Conservation (phyloP, 2,113 vertebrate species). For the Poeciliopsis prolifica region DNA sequence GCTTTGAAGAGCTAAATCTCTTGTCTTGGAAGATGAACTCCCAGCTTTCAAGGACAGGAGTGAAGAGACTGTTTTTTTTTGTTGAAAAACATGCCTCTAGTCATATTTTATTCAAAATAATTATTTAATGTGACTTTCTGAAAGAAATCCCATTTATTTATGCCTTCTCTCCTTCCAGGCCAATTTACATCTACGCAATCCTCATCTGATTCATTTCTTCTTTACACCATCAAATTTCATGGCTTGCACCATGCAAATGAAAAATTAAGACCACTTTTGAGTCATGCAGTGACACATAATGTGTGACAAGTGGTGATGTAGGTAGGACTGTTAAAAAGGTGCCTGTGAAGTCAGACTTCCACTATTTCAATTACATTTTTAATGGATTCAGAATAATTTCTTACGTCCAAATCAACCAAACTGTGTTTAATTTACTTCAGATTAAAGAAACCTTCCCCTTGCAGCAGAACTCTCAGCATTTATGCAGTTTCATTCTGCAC, state of each 20-base stretch:
- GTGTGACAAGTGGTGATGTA: conserved; percentile 22
- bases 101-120: neutral
- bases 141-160: neutral
- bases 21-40: neutral
- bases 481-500: neutral
- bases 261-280: conserved; percentile 12
- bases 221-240: conserved; percentile 18
- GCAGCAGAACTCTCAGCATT: neutral
- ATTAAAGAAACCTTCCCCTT: neutral
- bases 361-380: neutral
- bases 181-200: neutral
- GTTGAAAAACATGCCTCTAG: neutral
- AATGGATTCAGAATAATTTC: neutral
- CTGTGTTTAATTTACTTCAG: neutral
- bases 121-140: neutral
- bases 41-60: conserved; percentile 3
- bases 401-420: neutral
- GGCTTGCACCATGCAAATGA: conserved; percentile 14
- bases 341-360: conserved; percentile 2
- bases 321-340: conserved; percentile 27
- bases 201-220: conserved; percentile 5
- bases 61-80: neutral
- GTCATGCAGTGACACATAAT: neutral
- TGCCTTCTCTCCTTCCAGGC: conserved; percentile 13
- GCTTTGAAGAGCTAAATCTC: neutral